These are phyloP conservation scores for Chrysochloris asiatica DNA, from an alignment of 2,113 vertebrate genomes.

Conservation along the genomic window DNA sequence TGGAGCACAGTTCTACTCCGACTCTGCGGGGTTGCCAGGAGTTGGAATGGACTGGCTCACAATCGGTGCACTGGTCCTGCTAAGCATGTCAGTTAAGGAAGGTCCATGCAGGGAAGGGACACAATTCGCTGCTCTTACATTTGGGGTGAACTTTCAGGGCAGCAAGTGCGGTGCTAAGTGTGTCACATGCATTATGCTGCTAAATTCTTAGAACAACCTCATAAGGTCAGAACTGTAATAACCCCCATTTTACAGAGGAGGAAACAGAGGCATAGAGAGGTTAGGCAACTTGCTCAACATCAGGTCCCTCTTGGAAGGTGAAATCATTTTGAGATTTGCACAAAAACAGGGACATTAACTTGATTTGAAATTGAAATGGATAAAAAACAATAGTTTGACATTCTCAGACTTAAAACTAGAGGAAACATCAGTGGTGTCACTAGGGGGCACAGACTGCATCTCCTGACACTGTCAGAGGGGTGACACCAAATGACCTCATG, in stretches of 20 bases:
- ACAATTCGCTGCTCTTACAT: neutral
- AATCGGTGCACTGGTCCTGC: neutral
- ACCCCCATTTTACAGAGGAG: neutral
- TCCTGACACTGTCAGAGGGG: too few relatives aligned
- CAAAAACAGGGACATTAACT: neutral
- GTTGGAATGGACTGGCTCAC: neutral
- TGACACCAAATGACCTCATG: too few relatives aligned
- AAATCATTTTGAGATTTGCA: neutral
- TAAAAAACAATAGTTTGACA: neutral
- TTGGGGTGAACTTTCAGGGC: neutral
- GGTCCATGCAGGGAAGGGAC: neutral
- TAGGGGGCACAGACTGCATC: too few relatives aligned
- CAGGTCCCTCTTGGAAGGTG: neutral
- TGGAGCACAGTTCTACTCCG: neutral
- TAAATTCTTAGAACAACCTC: neutral
- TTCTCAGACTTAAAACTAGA: conserved; percentile 18
- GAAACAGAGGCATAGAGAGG: neutral
- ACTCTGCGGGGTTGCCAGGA: neutral
- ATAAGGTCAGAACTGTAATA: neutral
- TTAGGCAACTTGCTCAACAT: neutral
- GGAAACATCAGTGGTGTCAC: neutral
- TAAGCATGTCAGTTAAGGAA: neutral
- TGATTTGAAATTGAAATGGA: neutral
- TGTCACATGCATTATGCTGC: rapidly evolving
- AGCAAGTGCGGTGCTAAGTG: rapidly evolving